Evolutionary conservation across 2,797 vertebrate genomes (phyloP).

Genomic region (Acipenser ruthenus): DNA sequence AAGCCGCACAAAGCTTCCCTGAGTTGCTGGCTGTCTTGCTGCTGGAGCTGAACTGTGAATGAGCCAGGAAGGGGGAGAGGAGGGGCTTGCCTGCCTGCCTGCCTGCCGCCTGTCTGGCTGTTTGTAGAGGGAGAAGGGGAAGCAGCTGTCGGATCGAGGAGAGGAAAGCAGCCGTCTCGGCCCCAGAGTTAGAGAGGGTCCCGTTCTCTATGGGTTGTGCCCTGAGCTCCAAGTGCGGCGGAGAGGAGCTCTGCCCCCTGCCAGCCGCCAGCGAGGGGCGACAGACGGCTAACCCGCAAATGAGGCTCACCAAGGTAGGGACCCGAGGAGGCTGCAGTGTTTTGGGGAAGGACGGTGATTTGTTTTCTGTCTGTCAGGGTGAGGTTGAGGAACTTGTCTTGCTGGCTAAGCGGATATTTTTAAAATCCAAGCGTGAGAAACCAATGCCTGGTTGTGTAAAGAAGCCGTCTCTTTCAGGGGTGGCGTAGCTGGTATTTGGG

Average conservation of each 20-base stretch:
- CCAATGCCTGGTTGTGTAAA: no score
- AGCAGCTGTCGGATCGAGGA: slow-evolving; percentile 27
- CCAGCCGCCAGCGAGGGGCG: neutral
- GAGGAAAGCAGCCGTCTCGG: slow-evolving; percentile 18
- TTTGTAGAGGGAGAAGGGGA: slow-evolving; percentile 22
- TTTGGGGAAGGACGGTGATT: slow-evolving; percentile 1
- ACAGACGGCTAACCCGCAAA: neutral
- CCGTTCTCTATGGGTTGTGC: slow-evolving; percentile 30
- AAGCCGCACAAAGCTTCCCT: no score
- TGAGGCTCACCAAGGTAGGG: neutral
- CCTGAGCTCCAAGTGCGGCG: slow-evolving; percentile 34
- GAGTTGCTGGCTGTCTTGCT: no score
- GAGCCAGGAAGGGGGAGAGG: slow-evolving; percentile 48
- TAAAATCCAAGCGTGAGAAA: no score
- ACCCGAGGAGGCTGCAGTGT: neutral
- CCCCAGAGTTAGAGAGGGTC: slow-evolving; percentile 21
- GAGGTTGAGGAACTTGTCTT: neutral
- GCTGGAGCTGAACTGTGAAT: slow-evolving; percentile 27
- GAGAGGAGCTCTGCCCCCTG: slow-evolving; percentile 16
- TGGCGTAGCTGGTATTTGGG: no score
- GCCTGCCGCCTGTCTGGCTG: slow-evolving; percentile 24
- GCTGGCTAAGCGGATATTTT: no score
- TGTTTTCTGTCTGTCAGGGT: neutral
- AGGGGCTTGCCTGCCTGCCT: slow-evolving; percentile 53
- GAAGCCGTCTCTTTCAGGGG: no score